A percentile compares a stretch with the other conserved stretches of the same genome.
These are phyloP conservation scores for Chaetogeoica ovagalla DNA, from an alignment of 2,888 invertebrate genomes.

Conservation along the genomic window DNA sequence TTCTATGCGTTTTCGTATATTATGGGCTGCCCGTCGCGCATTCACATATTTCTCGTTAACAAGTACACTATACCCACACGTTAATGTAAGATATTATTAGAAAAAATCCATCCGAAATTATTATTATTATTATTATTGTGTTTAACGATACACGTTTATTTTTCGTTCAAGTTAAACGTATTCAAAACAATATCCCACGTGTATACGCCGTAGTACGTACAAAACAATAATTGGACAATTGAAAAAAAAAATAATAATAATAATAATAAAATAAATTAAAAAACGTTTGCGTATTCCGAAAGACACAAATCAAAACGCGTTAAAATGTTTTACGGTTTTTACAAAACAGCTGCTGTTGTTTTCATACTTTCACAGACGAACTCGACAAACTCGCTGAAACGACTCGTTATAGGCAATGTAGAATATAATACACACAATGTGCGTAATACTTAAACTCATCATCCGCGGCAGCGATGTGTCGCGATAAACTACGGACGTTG, in stretches of 20 bases:
- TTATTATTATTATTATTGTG: not conserved
- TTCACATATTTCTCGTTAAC: not conserved
- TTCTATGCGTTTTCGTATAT: too few species aligned
- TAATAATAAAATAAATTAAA: too few species aligned
- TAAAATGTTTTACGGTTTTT: not conserved
- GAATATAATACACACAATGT: too few species aligned
- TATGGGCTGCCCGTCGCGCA: not conserved
- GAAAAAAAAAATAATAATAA: too few species aligned
- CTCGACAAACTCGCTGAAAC: not conserved
- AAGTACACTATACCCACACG: not conserved
- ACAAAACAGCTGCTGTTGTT: not conserved
- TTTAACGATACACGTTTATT: not conserved
- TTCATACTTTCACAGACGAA: slow-evolving; percentile 1
- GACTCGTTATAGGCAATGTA: not conserved
- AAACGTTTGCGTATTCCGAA: slow-evolving; percentile 12
- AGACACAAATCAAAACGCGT: slow-evolving; percentile 11
- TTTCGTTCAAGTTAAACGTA: not conserved
- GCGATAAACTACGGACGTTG: too few species aligned
- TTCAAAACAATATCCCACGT: not conserved
- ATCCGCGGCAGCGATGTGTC: too few species aligned
- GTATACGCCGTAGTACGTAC: too few species aligned
- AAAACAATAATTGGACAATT: too few species aligned
- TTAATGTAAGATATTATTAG: not conserved
- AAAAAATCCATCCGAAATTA: not conserved
- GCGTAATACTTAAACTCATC: too few species aligned